Evolutionary conservation across 2,797 vertebrate species (phyloP), one percentile per base, ranked within the genome.

Genomic region (Peromyscus attwateri): DNA sequence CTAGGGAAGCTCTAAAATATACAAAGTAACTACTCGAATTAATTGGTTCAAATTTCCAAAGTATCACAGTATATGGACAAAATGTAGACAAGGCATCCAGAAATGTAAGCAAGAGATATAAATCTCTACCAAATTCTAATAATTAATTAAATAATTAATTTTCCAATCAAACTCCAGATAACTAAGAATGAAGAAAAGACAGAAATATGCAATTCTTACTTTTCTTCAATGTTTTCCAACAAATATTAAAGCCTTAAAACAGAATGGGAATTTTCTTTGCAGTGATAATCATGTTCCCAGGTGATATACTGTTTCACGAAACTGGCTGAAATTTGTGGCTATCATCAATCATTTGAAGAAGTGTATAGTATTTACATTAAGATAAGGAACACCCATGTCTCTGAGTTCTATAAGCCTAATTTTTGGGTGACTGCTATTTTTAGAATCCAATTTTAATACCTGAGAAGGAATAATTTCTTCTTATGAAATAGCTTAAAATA

Each of bases 101-200:
- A 60, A 76, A 12, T 23, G n/a, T 43, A 37, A 75, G 17, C 7
- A 83, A 75, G 52, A 91, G 12, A 79, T n/a, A 68, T 62, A 27
- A 83, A 76, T 92, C 6, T 64, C 87, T 77, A 87, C 6, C 70
- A 66, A 76, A 91, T 88, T 94, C 19, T 88, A 10, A 19, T 73
- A 82, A 49, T 70, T 73, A 52, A 52, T 52, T 52, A 52, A 52
- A 52, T 52, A 52, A 52, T 52, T 52, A 52, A 14, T 52, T 68
- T 31, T 17, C 6, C 29, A 5, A 68, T 31, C 25, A 29, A 19
- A 21, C 4, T 87, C 25, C 17, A 80, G 29, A 57, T 80, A 68
- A 60, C 57, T 40, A 40, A 84, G 57, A 95, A 62, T 80, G n/a
- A 29, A 82, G 37, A 84, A 91, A 89, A 80, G 46, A 76, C 11